Conservation (phyloP, 1,140 invertebrate genomes). For the Hyles euphorbiae region DNA sequence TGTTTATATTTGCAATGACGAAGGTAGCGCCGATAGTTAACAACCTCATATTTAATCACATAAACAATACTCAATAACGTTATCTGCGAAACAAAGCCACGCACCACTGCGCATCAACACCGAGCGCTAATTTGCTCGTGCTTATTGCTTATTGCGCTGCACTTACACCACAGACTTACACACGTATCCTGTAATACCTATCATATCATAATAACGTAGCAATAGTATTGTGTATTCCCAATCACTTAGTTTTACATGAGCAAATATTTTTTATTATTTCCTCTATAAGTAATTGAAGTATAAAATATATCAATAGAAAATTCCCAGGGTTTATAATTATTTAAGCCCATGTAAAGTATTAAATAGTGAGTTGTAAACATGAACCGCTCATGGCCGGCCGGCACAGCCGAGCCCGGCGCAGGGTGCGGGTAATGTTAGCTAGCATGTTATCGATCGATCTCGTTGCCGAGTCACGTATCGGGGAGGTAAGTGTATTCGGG, state of each 20-base stretch:
- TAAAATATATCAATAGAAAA: too few species aligned
- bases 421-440: slow-evolving; percentile 4
- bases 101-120: slow-evolving; percentile 7
- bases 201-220: too few species aligned
- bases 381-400: background rate
- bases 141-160: too few species aligned
- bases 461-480: slow-evolving; percentile 61
- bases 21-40: slow-evolving; percentile 22
- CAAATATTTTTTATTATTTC: too few species aligned
- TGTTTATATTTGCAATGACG: slow-evolving; percentile 7
- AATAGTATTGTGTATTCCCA: too few species aligned
- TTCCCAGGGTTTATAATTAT: too few species aligned
- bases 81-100: slow-evolving; percentile 13
- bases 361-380: slow-evolving; percentile 1
- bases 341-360: too few species aligned
- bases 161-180: too few species aligned
- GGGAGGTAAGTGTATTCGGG: slow-evolving; percentile 27
- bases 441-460: slow-evolving; percentile 40
- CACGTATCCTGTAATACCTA: too few species aligned
- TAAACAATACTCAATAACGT: slow-evolving; percentile 18
- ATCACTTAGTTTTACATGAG: too few species aligned
- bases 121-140: too few species aligned
- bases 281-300: too few species aligned
- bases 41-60: slow-evolving; percentile 22
- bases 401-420: slow-evolving; percentile 1